Evolutionary conservation across 2,113 vertebrate genomes (phyloP), one percentile per base, ranked within the genome.

Genomic region (Anolis carolinensis): DNA sequence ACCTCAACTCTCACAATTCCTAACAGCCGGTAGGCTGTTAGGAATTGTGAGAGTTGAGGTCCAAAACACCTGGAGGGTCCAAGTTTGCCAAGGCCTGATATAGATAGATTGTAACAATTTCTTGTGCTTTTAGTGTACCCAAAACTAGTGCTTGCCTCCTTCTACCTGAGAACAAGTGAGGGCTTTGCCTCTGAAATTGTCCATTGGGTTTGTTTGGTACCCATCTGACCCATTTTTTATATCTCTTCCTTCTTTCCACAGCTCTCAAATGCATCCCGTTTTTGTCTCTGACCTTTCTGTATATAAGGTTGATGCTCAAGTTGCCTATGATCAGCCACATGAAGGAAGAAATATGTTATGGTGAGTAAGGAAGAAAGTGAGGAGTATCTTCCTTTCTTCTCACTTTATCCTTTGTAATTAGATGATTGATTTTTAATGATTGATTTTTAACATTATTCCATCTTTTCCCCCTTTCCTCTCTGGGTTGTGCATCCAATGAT

Each of bases 261-360:
- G 84, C 67, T 18, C 76, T 86, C 27, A 86, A 80, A 52, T 80
- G 67, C 23, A 73, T 86, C 52, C 84, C 84, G 1, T 86, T 86
- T 30, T 44, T 86, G 34, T 86, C 84, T 10, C 70, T 86, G 30
- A 86, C 84, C 13, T 63, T 44, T 62, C 10, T 86, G 52, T 86
- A 86, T 72, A 73, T 86, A 71, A 80, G 84, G 55, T 0, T 86
- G 68, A 86, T 86, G 20, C 6, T 86, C 10, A n/a, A 20, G 18
- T 32, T 79, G 84, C 67, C 84, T 68, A 63, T 80, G 52, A 48
- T 63, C 23, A 86, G 75, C 27, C 50, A 71, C 7, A 79, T 86
- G 84, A 86, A 86, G 23, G 77, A 86, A 59, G 77, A 55, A 9
- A 62, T 86, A 21, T 86, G 84, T n/a, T 86, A 73, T 8, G 84